Conservation (phyloP, 2,888 invertebrate species). For the Adelphocoris suturalis region DNA sequence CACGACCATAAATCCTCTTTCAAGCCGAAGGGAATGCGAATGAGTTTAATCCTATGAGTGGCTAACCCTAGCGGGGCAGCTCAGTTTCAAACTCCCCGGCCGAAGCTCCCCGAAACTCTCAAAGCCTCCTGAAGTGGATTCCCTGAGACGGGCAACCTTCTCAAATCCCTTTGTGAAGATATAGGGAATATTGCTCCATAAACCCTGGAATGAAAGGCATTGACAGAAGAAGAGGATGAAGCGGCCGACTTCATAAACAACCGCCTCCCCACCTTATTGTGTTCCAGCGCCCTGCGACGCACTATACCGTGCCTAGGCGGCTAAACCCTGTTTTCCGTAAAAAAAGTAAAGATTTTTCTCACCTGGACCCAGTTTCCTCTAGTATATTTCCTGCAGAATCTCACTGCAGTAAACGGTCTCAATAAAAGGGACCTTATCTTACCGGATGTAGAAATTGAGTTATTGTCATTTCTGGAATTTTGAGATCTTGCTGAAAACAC, state of each 20-base stretch:
- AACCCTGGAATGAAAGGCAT: constrained; percentile 17
- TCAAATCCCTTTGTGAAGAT: constrained; percentile 40
- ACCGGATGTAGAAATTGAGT: too few species aligned
- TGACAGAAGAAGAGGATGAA: not conserved
- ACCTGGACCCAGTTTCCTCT: too few species aligned
- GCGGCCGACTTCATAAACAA: constrained; percentile 23
- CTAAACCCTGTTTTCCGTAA: too few species aligned
- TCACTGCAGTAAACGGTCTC: too few species aligned
- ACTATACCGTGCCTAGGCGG: too few species aligned
- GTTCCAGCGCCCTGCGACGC: not conserved
- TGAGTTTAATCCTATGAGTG: constrained; percentile 50
- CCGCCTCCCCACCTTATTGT: not conserved
- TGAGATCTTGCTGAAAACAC: too few species aligned
- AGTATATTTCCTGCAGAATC: too few species aligned
- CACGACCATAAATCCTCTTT: constrained; percentile 49
- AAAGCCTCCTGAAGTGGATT: constrained; percentile 46
- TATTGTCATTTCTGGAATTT: too few species aligned
- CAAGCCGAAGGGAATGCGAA: constrained; percentile 17
- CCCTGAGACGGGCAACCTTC: constrained; percentile 28
- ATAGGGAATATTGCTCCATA: constrained; percentile 44
- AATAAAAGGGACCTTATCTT: too few species aligned
- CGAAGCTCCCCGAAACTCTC: constrained; percentile 24
- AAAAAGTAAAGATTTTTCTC: too few species aligned
- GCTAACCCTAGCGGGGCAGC: not conserved
- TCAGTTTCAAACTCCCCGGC: constrained; percentile 19